phyloP scores from a whole-genome alignment of 2,113 vertebrate species.

The Potamarius usumacintae region DNA sequence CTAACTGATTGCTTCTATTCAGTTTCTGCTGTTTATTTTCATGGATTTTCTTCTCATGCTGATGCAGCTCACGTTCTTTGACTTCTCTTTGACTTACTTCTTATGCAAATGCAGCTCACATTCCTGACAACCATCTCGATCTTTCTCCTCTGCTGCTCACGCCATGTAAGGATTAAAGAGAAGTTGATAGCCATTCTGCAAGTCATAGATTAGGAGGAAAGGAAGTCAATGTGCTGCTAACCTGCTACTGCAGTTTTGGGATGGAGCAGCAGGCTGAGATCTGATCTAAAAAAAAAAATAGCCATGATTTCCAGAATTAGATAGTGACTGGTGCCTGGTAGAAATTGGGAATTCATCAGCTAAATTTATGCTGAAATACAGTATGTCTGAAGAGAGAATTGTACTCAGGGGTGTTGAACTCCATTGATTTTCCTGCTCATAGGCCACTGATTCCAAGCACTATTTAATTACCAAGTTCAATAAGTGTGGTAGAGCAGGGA shows the following conservation, averaged over 20 bases:
- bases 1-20: constrained; percentile 25
- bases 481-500: background rate
- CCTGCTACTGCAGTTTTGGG: constrained; percentile 37
- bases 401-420: background rate
- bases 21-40: constrained; percentile 34
- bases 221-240: constrained; percentile 38
- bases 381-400: background rate
- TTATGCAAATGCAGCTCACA: constrained; percentile 19
- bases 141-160: background rate
- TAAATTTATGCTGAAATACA: constrained; percentile 23
- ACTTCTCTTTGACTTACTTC: constrained; percentile 29
- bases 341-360: background rate
- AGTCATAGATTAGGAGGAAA: constrained; percentile 45
- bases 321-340: background rate
- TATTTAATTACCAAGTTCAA: background rate
- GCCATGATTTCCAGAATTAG: background rate
- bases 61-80: constrained; percentile 24
- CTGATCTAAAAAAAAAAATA: background rate
- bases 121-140: constrained; percentile 19
- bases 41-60: constrained; percentile 28
- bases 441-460: background rate
- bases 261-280: constrained; percentile 4
- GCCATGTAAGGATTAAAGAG: constrained; percentile 52
- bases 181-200: constrained; percentile 45
- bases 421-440: background rate